Conservation (phyloP, 37 sponge, comb jelly and placozoan species). For the Theonella swinhoei region DNA sequence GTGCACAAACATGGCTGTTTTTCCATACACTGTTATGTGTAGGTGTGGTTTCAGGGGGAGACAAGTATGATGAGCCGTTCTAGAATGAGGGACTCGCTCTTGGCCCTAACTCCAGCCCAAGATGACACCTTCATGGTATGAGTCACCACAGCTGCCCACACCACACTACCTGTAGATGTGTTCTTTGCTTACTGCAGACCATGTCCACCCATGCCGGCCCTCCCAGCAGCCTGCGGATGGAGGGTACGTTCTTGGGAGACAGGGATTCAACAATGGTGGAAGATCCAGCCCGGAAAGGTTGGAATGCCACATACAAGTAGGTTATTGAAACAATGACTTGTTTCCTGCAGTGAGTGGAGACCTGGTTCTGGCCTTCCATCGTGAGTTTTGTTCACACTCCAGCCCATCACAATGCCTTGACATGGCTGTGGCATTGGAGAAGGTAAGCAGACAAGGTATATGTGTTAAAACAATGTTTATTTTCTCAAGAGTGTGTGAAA, state of each 20-base stretch:
- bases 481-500: not conserved
- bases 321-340: not conserved
- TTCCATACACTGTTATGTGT: not conserved
- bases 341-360: slow-evolving; percentile 36
- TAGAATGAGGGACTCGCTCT: not conserved
- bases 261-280: not conserved
- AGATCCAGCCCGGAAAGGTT: not conserved
- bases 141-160: too few species aligned
- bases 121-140: not conserved
- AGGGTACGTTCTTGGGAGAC: not conserved
- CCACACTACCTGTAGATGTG: too few species aligned
- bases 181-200: too few species aligned
- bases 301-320: too few species aligned
- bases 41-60: not conserved
- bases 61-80: not conserved
- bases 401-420: slow-evolving; percentile 19
- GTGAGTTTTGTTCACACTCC: slow-evolving; percentile 1
- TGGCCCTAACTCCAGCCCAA: not conserved
- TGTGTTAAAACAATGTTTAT: not conserved
- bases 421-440: slow-evolving; percentile 15
- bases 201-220: too few species aligned
- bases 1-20: too few species aligned
- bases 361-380: slow-evolving; percentile 29
- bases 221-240: not conserved
- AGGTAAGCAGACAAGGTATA: slow-evolving; percentile 4